A percentile compares a stretch with the other conserved stretches of the same genome.
Conservation (phyloP, 2,888 invertebrate genomes). For the Diloba caeruleocephala region DNA sequence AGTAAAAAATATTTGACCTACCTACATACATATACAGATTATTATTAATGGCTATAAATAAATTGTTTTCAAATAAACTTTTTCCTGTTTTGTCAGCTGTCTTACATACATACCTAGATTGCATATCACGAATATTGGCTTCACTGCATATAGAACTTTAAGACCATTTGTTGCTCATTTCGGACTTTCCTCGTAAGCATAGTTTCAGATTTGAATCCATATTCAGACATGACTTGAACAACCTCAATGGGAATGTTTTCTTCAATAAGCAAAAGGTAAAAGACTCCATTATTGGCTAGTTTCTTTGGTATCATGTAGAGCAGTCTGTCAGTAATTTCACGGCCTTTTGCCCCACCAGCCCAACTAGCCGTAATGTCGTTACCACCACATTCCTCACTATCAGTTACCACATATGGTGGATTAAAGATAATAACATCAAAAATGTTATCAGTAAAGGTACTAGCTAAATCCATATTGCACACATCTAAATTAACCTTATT, state of each 20-base stretch:
- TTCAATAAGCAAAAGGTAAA: conserved; percentile 96
- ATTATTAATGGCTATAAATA: conserved; percentile 14
- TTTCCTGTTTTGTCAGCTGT: neutral
- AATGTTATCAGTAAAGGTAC: conserved; percentile 85
- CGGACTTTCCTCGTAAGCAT: conserved; percentile 94
- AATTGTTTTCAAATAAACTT: neutral
- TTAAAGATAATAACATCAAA: conserved; percentile 98
- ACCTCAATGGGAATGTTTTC: conserved; percentile 96
- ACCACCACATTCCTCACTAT: conserved; percentile 91
- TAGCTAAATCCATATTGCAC: conserved; percentile 91
- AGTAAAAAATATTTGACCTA: conserved; percentile 9
- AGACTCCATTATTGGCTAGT: conserved; percentile 92
- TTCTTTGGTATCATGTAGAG: conserved; percentile 91
- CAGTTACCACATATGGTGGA: conserved; percentile 99
- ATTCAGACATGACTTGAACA: conserved; percentile 86
- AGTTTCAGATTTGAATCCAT: conserved; percentile 89
- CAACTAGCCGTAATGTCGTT: conserved; percentile 90
- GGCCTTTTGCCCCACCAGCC: conserved; percentile 94
- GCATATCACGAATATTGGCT: conserved; percentile 15
- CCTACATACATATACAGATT: too few relatives aligned
- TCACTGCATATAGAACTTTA: conserved; percentile 88
- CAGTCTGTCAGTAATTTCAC: conserved; percentile 93
- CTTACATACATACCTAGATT: neutral
- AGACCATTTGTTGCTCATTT: conserved; percentile 95
- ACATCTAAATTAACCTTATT: conserved; percentile 92